Evolutionary conservation across 2,113 vertebrate genomes (phyloP), one percentile per base, ranked within the genome.

Genomic region (Labrus mixtus): DNA sequence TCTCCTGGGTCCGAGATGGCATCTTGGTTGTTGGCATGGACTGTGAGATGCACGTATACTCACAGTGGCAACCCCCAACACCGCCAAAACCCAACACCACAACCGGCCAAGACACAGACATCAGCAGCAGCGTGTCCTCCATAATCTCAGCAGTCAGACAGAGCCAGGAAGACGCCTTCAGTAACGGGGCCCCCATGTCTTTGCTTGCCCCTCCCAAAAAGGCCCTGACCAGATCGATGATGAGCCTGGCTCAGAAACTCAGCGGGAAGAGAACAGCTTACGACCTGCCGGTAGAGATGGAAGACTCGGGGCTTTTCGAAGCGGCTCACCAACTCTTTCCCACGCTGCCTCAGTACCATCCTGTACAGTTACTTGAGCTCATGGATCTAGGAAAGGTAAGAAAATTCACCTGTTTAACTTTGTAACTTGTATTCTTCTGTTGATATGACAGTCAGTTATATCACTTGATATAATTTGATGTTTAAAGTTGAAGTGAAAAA

Each of bases 31-130:
- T 99, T 55, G 98, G 97, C 74, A 99, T 99, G 97, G 97, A 99
- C 75, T 99, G 97, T 84, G 98, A 99, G 92, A 99, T 99, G 97
- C 97, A 98, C 19, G 97, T 99, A 19, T 99, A 99, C 88, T 99
- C 97, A 68, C 98, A 99, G 59, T 99, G 98, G 98, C 97, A 99
- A 61, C 96, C 97, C 19, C 93, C 95, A 39, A 74, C 74, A 10
- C 77, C 85, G 64, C 83, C 92, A 67, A 96, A 94, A 80, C 92
- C 92, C 90, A 22, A 53, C 81, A 16, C 22, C 85, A 84, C 79
- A 53, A 41, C 61, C 19, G 45, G 53, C 33, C 92, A 86, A 36
- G 92, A 91, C 10, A 73, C 93, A 2, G 95, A 84, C 69, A 90
- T 75, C 79, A 95, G 95, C 79, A 96, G 95, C 80, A 98, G 96